These are phyloP conservation scores for Entomobrya proxima DNA, from an alignment of 2,888 invertebrate genomes.

Conservation along the genomic window DNA sequence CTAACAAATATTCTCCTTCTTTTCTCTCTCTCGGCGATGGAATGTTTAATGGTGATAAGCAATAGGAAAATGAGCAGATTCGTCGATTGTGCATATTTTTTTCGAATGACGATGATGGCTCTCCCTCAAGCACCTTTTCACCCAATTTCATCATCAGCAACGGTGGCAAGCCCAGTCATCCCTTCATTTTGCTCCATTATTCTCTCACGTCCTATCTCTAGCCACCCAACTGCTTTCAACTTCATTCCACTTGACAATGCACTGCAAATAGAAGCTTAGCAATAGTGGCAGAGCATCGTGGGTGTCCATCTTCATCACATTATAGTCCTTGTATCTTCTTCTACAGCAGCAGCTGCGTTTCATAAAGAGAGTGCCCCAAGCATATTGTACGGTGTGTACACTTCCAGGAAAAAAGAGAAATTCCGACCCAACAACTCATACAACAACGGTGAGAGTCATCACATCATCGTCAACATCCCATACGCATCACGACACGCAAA, in stretches of 20 bases:
- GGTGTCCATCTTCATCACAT: not conserved
- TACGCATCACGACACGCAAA: not conserved
- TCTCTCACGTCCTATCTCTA: slow-evolving; percentile 30
- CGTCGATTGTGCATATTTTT: slow-evolving; percentile 39
- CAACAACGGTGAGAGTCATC: not conserved
- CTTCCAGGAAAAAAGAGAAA: not conserved
- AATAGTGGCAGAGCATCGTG: not conserved
- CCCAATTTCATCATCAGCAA: not conserved
- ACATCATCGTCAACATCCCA: not conserved
- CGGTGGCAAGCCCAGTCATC: not conserved
- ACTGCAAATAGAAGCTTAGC: slow-evolving; percentile 1
- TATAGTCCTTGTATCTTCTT: too few species aligned
- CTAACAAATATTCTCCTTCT: not conserved
- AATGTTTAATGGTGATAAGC: slow-evolving; percentile 23
- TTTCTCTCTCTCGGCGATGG: not conserved
- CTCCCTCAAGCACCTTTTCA: slow-evolving; percentile 25
- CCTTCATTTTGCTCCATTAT: slow-evolving; percentile 22
- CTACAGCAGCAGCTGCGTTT: not conserved
- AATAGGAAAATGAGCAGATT: slow-evolving; percentile 2
- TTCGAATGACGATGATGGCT: slow-evolving; percentile 5
- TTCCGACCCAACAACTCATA: not conserved
- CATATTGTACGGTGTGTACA: not conserved
- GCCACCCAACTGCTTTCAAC: slow-evolving; percentile 1
- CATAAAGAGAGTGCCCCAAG: not conserved
- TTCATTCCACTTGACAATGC: slow-evolving; percentile 32